Conservation (phyloP, 2,797 vertebrate genomes). For the Threskiornis aethiopicus region DNA sequence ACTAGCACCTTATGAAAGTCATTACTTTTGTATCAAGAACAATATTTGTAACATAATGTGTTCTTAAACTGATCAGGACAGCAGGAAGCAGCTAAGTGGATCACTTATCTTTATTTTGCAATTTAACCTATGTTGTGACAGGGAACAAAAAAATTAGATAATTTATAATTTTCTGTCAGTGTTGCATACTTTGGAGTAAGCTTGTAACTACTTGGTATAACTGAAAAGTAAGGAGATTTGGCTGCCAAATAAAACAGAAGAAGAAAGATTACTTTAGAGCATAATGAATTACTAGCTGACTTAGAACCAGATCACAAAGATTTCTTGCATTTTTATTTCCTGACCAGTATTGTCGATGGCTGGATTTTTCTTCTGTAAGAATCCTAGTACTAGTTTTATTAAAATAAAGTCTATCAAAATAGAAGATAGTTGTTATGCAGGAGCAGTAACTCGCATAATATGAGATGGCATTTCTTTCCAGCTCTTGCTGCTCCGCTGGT, state of each 20-base stretch:
- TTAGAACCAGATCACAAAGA: constrained; percentile 36
- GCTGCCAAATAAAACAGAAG: constrained; percentile 38
- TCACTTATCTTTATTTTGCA: constrained; percentile 75
- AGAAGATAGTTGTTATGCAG: constrained; percentile 91
- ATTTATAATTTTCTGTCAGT: constrained; percentile 60
- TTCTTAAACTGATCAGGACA: constrained; percentile 71
- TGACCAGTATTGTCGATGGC: constrained; percentile 63
- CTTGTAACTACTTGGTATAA: constrained; percentile 38
- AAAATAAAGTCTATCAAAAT: constrained; percentile 85
- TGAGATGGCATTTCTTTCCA: constrained; percentile 84
- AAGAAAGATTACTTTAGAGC: constrained; percentile 49
- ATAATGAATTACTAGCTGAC: constrained; percentile 3
- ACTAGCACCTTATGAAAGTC: constrained; percentile 64
- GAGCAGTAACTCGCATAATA: constrained; percentile 79
- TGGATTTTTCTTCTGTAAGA: constrained; percentile 43
- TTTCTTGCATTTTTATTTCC: constrained; percentile 86
- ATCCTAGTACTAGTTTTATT: constrained; percentile 76
- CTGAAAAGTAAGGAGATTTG: neutral
- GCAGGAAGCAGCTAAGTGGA: constrained; percentile 63
- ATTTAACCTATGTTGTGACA: constrained; percentile 68
- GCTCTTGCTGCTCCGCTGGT: constrained; percentile 82
- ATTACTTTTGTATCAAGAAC: constrained; percentile 48
- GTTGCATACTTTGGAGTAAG: constrained; percentile 51
- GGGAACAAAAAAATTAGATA: constrained; percentile 53
- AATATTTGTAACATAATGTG: constrained; percentile 47